Base-by-base conservation (phyloP, 1,140 invertebrate genomes). In the Aricia agestis region DNA sequence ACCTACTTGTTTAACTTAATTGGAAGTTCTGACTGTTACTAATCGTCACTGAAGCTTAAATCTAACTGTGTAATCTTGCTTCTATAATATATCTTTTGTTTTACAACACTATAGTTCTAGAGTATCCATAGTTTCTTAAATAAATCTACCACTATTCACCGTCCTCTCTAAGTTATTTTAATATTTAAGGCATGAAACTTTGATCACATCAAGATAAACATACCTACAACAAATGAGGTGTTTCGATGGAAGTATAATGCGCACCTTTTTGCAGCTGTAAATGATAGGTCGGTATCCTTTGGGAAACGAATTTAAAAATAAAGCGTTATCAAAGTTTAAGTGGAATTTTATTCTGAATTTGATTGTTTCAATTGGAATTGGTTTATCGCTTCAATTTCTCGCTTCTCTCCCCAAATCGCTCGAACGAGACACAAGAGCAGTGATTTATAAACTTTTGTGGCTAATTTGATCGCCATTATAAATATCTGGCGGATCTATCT, bases 401-500 rank as follows among this genome's bases (percentile, higher is more conserved):
- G 41, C 41, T 52, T 52, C 10, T 11, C 45, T 15, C 11, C 45
- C 11, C 45, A 3, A 52, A 52, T 13, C 45, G 41, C 41, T 42
- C 41, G 6, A 42, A 42, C 41, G 45, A 36, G 2, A 52, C 45
- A 11, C 11, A 52, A 52, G 13, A 52, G 11, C 10, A 5, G 13
- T 11, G 45, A 52, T 52, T 52, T 52, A 52, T 52, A 52, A 52
- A 52, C 11, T 52, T 52, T 52, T 52, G 45, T 52, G 41, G 25
- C 45, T 68, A 58, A 68, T 58, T 68, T 58, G 41, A 59, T 11
- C 57, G 67, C 57, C 65, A 67, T 71, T 71, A 84, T 79, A 85
- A 87, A 87, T 83, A 86, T 86, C 80, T 75, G 71, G 25, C 52
- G 67, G 18, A 68, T 68, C 67, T 68, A 17, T 82, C 79, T 82